Evolutionary conservation across 92 coral and sea anemone species (phyloP).

Genomic region (Porites lobata): DNA sequence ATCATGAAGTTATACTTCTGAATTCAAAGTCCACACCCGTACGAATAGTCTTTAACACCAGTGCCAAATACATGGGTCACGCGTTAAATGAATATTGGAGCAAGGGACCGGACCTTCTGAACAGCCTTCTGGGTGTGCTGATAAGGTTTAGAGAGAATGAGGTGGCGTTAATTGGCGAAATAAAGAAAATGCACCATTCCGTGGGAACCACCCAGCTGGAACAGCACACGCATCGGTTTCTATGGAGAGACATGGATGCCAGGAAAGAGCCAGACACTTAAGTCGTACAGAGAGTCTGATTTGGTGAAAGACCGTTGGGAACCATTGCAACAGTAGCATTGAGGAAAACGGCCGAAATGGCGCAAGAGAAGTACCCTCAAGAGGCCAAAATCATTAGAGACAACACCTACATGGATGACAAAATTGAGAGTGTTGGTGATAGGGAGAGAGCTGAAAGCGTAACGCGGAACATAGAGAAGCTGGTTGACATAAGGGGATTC

Average conservation of each 20-base stretch:
- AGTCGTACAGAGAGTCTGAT: too few relatives aligned
- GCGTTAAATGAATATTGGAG: slow-evolving; percentile 1
- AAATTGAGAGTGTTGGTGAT: not conserved
- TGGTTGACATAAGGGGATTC: not conserved
- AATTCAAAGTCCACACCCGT: slow-evolving; percentile 53
- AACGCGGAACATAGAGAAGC: not conserved
- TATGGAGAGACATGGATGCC: not conserved
- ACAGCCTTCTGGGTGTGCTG: slow-evolving; percentile 54
- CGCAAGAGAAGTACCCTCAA: not conserved
- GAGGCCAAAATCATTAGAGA: not conserved
- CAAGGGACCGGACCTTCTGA: slow-evolving; percentile 44
- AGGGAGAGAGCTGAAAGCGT: not conserved
- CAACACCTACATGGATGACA: not conserved
- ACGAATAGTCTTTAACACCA: slow-evolving; percentile 56
- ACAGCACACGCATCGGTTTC: slow-evolving; percentile 46
- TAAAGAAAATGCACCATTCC: slow-evolving; percentile 72
- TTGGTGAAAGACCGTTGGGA: too few relatives aligned
- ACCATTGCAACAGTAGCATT: not conserved
- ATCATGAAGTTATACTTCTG: slow-evolving; percentile 5
- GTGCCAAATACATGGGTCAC: slow-evolving; percentile 24
- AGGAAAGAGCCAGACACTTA: too few relatives aligned
- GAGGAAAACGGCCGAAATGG: not conserved
- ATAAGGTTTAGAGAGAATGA: slow-evolving; percentile 52
- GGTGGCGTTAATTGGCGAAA: slow-evolving; percentile 50
- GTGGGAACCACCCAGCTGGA: slow-evolving; percentile 44